These are phyloP conservation scores for Ricordea florida DNA, from an alignment of 92 coral and sea anemone species.

Conservation along the genomic window DNA sequence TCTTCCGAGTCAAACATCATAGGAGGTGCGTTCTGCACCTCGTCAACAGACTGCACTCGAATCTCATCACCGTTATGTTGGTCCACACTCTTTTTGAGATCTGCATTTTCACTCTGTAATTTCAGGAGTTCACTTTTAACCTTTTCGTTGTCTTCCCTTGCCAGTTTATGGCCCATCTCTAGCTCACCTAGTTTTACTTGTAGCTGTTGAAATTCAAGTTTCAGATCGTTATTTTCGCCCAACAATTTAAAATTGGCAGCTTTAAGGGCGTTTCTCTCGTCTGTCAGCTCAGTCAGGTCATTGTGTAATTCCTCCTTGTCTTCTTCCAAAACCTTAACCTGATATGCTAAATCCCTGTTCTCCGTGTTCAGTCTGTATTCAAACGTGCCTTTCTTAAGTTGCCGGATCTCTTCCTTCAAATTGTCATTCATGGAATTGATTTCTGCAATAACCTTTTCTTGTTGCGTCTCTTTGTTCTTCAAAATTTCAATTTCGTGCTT, in stretches of 20 bases:
- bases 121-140: slow-evolving; percentile 60
- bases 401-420: slow-evolving; percentile 67
- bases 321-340: slow-evolving; percentile 62
- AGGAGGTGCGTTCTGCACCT: slow-evolving; percentile 52
- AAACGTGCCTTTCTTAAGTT: slow-evolving; percentile 70
- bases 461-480: slow-evolving; percentile 63
- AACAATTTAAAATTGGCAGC: slow-evolving; percentile 63
- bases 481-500: slow-evolving; percentile 74
- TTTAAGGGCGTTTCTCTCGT: slow-evolving; percentile 61
- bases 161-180: slow-evolving; percentile 62
- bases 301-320: slow-evolving; percentile 72
- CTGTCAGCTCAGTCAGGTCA: slow-evolving; percentile 73
- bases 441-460: slow-evolving; percentile 61
- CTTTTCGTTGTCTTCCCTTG: slow-evolving; percentile 69
- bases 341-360: slow-evolving; percentile 49
- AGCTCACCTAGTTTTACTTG: slow-evolving; percentile 55
- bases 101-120: slow-evolving; percentile 57
- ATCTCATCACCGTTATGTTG: slow-evolving; percentile 50
- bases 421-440: slow-evolving; percentile 81
- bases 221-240: slow-evolving; percentile 77
- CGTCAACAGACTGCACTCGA: slow-evolving; percentile 70
- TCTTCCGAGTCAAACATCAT: slow-evolving; percentile 75
- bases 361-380: slow-evolving; percentile 66
- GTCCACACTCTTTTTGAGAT: slow-evolving; percentile 49
- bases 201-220: slow-evolving; percentile 60